Base-by-base conservation (phyloP, 2,797 vertebrate genomes). In the Naso thynnoides region DNA sequence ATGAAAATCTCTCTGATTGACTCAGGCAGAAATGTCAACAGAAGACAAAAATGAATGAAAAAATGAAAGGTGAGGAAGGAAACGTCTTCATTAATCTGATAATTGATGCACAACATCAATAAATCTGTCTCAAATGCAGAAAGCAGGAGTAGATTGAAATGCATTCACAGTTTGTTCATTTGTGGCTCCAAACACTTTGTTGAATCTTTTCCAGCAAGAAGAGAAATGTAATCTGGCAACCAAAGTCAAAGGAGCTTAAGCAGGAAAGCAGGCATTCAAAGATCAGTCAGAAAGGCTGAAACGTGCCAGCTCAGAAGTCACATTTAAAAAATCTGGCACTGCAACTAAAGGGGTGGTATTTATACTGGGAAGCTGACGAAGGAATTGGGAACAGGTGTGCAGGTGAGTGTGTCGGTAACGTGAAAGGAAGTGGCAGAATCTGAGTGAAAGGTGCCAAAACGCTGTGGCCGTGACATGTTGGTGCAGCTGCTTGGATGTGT, bases 301-400 rank as follows among this genome's bases (percentile, higher is more conserved):
- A 6, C 1, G 3, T 18, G 18, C 2, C 23, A 48, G 23, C 23
- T 24, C 11, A 2, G 21, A 24, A 6, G 23, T 14, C 31, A 36
- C 23, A 19, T 19, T 8, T 44, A 10, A 19, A n/a, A 3, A 16
- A 39, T 27, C 38, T 27, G 27, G n/a, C 2, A 24, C 10, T 23
- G 21, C 2, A n/a, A 4, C n/a, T 21, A 21, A 21, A 41, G 15
- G 9, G 23, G 8, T 1, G 15, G 9, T 23, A 0, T 47, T 9
- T 60, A 21, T n/a, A 45, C 10, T 16, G 26, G 7, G 13, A 58
- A 56, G 52, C 33, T 64, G 60, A 64, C 41, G 60, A 47, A 50
- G 23, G 23, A 6, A 49, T 14, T 63, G 23, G n/a, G 36, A 57
- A 3, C 52, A 62, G 62, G 19, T 67, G 38, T 63, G 49, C 47